Conservation (phyloP, 1,140 invertebrate genomes). For the Drosophila tristis region DNA sequence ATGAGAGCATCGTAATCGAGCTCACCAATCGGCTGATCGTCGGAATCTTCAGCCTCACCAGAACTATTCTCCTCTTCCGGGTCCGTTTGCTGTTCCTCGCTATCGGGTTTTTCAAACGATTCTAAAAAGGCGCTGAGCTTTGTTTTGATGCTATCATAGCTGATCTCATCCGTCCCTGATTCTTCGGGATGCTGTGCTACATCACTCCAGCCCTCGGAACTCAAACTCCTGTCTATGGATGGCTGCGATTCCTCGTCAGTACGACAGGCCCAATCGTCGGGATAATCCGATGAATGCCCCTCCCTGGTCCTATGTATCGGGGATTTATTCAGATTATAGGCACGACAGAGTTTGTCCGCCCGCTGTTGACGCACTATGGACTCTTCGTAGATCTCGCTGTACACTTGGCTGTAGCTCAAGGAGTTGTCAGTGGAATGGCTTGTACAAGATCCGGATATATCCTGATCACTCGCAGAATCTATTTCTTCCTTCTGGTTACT, state of each 20-base stretch:
- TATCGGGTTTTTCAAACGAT: too few species aligned
- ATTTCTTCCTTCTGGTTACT: background rate
- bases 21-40: background rate
- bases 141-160: too few species aligned
- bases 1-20: background rate
- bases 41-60: background rate
- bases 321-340: conserved; percentile 24
- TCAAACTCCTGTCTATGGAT: too few species aligned
- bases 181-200: background rate
- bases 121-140: too few species aligned
- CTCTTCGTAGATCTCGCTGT: conserved; percentile 66
- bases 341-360: conserved; percentile 32
- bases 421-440: conserved; percentile 48
- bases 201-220: background rate
- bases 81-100: too few species aligned
- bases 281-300: too few species aligned
- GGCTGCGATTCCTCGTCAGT: background rate
- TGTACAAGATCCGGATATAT: background rate
- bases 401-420: conserved; percentile 62
- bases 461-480: too few species aligned
- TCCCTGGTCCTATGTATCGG: conserved; percentile 2
- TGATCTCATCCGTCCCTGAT: too few species aligned
- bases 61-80: background rate
- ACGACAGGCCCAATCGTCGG: background rate
- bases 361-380: conserved; percentile 50